These are phyloP conservation scores for Papilio aristodemus DNA, from an alignment of 1,140 invertebrate genomes.

Conservation along the genomic window DNA sequence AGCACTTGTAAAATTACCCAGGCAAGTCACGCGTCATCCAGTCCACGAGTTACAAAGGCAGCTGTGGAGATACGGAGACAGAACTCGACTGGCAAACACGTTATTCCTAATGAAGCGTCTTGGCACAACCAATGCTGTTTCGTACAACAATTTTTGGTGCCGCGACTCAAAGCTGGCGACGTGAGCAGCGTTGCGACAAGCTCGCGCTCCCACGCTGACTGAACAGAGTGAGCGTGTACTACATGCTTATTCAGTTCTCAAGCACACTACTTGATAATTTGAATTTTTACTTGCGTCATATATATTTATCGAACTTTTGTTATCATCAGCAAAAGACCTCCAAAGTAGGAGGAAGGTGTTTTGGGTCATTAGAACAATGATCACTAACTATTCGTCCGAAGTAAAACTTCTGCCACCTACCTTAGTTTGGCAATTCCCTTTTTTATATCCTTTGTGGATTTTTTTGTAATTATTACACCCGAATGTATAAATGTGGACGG, in stretches of 20 bases:
- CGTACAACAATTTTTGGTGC: slow-evolving; percentile 49
- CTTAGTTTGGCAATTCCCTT: too few species aligned
- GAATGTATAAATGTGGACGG: too few species aligned
- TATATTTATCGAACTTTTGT: too few species aligned
- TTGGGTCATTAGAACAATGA: too few species aligned
- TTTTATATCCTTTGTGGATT: too few species aligned
- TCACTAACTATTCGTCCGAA: too few species aligned
- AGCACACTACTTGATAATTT: not conserved
- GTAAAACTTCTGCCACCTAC: too few species aligned
- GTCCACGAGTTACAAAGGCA: not conserved
- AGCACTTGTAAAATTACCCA: not conserved
- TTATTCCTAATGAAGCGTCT: slow-evolving; percentile 54
- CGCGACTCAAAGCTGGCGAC: slow-evolving; percentile 37
- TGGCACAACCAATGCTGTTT: slow-evolving; percentile 47
- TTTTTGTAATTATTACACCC: too few species aligned
- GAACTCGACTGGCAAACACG: slow-evolving; percentile 27
- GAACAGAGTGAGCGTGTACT: not conserved
- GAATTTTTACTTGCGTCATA: too few species aligned
- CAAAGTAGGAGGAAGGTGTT: too few species aligned
- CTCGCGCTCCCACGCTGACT: not conserved
- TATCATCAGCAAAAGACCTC: too few species aligned
- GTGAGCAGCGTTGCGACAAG: slow-evolving; percentile 34
- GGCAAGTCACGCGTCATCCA: not conserved
- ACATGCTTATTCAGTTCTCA: not conserved
- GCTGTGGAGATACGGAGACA: not conserved